Conservation (phyloP, 2,888 invertebrate species). For the Dolichomitus sp. region DNA sequence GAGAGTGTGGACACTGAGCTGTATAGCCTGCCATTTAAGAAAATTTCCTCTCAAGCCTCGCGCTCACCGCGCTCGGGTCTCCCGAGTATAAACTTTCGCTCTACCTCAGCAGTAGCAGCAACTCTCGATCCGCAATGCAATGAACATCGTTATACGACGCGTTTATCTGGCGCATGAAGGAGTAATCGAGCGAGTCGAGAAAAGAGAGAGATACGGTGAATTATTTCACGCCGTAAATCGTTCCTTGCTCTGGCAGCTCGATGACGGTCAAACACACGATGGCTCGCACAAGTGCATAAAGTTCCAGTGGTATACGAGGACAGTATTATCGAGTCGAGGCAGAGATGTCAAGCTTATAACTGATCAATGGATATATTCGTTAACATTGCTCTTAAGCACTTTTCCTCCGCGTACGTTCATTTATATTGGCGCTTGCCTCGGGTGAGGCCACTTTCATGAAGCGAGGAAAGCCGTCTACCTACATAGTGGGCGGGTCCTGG, state of each 20-base stretch:
- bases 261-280: conserved; percentile 35
- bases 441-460: conserved; percentile 74
- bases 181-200: conserved; percentile 23
- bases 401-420: conserved; percentile 37
- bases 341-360: conserved; percentile 28
- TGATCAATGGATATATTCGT: conserved; percentile 53
- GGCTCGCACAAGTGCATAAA: conserved; percentile 26
- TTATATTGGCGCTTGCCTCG: conserved; percentile 34
- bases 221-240: conserved; percentile 63
- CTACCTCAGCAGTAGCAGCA: conserved; percentile 14
- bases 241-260: conserved; percentile 41
- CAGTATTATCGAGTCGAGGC: conserved; percentile 9
- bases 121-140: conserved; percentile 59
- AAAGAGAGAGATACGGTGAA: conserved; percentile 56
- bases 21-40: conserved; percentile 46
- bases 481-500: conserved; percentile 75
- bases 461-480: conserved; percentile 82
- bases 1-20: conserved; percentile 5
- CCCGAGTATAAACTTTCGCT: conserved; percentile 60
- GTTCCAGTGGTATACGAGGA: not conserved
- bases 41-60: conserved; percentile 50
- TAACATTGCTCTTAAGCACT: conserved; percentile 42
- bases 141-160: conserved; percentile 44
- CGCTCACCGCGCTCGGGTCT: conserved; percentile 28
- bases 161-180: conserved; percentile 47